Base-by-base conservation (phyloP, 2,888 invertebrate species). In the Xylocampa areola region DNA sequence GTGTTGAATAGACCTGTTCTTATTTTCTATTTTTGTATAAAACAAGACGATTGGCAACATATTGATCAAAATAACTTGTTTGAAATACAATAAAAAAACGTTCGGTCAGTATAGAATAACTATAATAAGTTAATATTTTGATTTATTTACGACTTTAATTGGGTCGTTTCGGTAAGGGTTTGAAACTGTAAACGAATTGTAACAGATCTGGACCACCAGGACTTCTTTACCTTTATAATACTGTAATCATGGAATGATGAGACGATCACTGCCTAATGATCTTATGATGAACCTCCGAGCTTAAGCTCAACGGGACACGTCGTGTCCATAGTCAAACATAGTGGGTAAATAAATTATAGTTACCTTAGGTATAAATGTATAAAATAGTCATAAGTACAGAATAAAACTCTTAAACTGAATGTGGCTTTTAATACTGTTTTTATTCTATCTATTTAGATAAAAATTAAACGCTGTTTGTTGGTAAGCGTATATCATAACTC, bases 261-360 rank as follows among this genome's bases (percentile, higher is more conserved):
- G 80, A 80, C 79, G 78, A 83, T 88, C 90, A 90, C 90, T 91
- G 90, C 89, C 91, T 85, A 77, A 81, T 82, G 84, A 88, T 89
- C 81, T 85, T 65, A 70, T 69, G 44, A 68, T 67, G 60, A 81
- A 81, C 77, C 84, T 84, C 82, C 69, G 85, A 79, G 79, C 85
- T 6, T 11, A 65, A 51, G 73, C 76, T 72, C 84, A 80, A 84
- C 77, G 73, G 73, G 79, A 85, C 87, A 87, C 86, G 72, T 41
- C 51, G 77, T 79, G 90, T 89, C 90, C 89, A 88, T 91, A 91
- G 91, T 91, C 91, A 91, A 89, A 87, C 82, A 76, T 90, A 89
- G 88, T 84, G 77, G 79, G 76, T 87, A 87, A 85, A 82, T 86
- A 78, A 72, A 68, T 65, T 66, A 79, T 82, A 90, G 90, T 90